These are phyloP conservation scores for Lutjanus argentimaculatus DNA, from an alignment of 2,797 vertebrate species.

Conservation along the genomic window DNA sequence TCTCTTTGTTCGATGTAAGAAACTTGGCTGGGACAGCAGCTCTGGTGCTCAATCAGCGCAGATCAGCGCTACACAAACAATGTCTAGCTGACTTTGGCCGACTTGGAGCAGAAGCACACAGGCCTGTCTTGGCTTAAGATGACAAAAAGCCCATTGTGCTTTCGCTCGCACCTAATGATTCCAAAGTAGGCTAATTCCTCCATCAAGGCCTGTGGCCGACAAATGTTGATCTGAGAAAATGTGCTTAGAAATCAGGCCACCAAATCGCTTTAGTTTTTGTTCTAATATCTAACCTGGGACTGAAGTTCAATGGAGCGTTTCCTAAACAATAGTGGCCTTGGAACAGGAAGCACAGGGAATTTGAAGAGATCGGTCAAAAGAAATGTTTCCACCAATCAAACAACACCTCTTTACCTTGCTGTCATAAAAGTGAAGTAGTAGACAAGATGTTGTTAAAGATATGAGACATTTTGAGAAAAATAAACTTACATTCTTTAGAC, in stretches of 20 bases:
- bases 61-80: slow-evolving; percentile 55
- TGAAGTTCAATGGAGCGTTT: slow-evolving; percentile 50
- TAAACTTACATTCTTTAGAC: neutral
- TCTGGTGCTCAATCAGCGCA: slow-evolving; percentile 2
- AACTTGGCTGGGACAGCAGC: slow-evolving; percentile 19
- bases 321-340: slow-evolving; percentile 32
- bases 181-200: slow-evolving; percentile 73
- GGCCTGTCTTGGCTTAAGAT: slow-evolving; percentile 46
- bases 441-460: neutral
- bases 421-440: neutral
- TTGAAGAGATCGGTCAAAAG: slow-evolving; percentile 7
- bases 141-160: slow-evolving; percentile 74
- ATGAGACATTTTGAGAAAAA: neutral
- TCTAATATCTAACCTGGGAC: slow-evolving; percentile 53
- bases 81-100: slow-evolving; percentile 50
- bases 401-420: neutral
- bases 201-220: slow-evolving; percentile 64
- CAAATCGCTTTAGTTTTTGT: slow-evolving; percentile 65
- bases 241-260: slow-evolving; percentile 69
- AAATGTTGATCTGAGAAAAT: slow-evolving; percentile 74
- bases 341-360: slow-evolving; percentile 18
- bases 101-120: slow-evolving; percentile 33
- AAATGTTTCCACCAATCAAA: slow-evolving; percentile 23
- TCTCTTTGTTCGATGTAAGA: slow-evolving; percentile 27
- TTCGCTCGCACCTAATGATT: slow-evolving; percentile 61